Conservation (phyloP, 2,797 vertebrate genomes). For the Tragelaphus eurycerus region DNA sequence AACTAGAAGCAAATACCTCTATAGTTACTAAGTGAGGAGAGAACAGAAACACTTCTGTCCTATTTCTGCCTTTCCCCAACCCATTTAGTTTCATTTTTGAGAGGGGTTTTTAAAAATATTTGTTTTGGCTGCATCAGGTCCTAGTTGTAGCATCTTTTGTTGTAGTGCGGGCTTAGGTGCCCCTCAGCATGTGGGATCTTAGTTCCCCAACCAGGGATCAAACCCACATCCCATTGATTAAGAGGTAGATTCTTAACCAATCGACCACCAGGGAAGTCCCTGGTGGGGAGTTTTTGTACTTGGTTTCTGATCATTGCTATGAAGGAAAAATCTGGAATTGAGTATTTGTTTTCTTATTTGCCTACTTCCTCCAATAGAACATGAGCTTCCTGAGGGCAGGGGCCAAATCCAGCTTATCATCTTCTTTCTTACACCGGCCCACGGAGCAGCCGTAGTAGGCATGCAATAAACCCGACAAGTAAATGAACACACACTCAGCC, state of each 20-base stretch:
- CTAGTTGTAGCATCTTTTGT: not conserved
- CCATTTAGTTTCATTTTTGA: not conserved
- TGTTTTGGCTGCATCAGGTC: not conserved
- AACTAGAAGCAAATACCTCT: not conserved
- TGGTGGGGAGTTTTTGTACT: not conserved
- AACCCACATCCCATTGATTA: not conserved
- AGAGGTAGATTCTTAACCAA: not conserved
- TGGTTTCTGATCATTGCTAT: not conserved
- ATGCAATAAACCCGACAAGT: too few species aligned
- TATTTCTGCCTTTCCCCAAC: not conserved
- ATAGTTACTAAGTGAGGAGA: not conserved
- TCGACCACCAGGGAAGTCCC: not conserved
- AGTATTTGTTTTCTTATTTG: not conserved
- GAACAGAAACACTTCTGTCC: not conserved
- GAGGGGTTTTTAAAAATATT: not conserved
- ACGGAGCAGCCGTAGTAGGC: not conserved
- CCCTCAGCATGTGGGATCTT: not conserved
- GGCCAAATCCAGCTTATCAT: too few species aligned
- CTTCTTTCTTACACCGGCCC: not conserved
- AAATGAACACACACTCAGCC: accelerated
- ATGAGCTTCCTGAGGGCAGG: not conserved
- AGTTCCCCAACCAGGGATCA: not conserved
- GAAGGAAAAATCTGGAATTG: not conserved
- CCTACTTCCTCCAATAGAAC: not conserved
- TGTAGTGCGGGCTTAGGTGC: not conserved